phyloP scores from a whole-genome alignment of 2,888 invertebrate species.

The Athetis lepigone region DNA sequence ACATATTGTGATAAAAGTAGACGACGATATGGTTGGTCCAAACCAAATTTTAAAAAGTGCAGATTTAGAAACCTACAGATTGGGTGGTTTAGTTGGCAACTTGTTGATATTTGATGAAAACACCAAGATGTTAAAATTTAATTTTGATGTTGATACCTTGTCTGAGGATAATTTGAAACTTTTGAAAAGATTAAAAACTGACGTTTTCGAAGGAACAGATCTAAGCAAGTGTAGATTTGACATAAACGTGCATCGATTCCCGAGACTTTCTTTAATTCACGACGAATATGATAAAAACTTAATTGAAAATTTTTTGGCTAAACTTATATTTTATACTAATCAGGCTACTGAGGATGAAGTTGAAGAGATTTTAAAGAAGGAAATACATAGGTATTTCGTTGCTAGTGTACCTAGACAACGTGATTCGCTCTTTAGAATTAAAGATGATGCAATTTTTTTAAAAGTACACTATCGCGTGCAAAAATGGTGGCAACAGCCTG shows the following conservation, averaged over 20 bases:
- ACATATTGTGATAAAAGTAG: slow-evolving; percentile 37
- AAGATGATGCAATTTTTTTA: slow-evolving; percentile 56
- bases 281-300: slow-evolving; percentile 34
- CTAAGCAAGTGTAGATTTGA: slow-evolving; percentile 46
- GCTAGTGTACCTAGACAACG: slow-evolving; percentile 19
- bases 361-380: slow-evolving; percentile 54
- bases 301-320: slow-evolving; percentile 34
- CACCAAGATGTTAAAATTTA: slow-evolving; percentile 53
- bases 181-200: slow-evolving; percentile 29
- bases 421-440: slow-evolving; percentile 31
- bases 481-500: slow-evolving; percentile 59
- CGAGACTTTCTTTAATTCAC: slow-evolving; percentile 41
- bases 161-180: slow-evolving; percentile 34
- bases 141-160: slow-evolving; percentile 26
- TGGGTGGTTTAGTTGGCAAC: slow-evolving; percentile 59
- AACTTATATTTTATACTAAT: slow-evolving; percentile 59
- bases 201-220: slow-evolving; percentile 16
- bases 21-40: slow-evolving; percentile 47
- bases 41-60: slow-evolving; percentile 39
- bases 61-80: slow-evolving; percentile 48
- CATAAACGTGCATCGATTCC: slow-evolving; percentile 45
- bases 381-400: slow-evolving; percentile 44
- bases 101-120: slow-evolving; percentile 41
- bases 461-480: slow-evolving; percentile 59
- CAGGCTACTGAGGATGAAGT: slow-evolving; percentile 60